Base-by-base conservation (phyloP, 2,797 vertebrate genomes). In the Tenualosa thibaudeaui region DNA sequence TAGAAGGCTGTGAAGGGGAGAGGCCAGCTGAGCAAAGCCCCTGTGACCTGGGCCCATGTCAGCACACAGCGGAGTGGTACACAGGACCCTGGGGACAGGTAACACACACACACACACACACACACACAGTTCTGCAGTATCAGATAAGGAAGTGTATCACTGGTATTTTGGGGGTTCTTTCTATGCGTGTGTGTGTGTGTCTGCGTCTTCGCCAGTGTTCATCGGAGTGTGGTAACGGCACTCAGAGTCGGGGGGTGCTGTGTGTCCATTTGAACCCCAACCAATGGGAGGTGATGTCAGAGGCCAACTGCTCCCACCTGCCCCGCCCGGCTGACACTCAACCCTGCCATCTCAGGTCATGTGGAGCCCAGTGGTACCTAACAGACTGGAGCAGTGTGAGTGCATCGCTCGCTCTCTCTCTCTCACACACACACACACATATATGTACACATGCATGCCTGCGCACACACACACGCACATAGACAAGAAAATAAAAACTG, bases 341-440 rank as follows among this genome's bases (percentile, higher is more conserved):
- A 90, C 82, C 78, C 65, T 96, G 95, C 91, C 90, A 78, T 46
- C 88, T 94, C 86, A 93, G 91, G 88, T 90, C 88, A 17, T 96
- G 95, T 62, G 93, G 93, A 2, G 89, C 92, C 82, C 93, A 93
- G 91, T 96, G 95, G 95, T 95, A 93, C 17, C 88, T 93, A 87
- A 95, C 95, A 9, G 95, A 94, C 26, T 95, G 95, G 95, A 96
- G 95, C 53, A 81, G 85, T 40, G 95, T 96, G 88, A 92, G 95
- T 92, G 81, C 15, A 1, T 15, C 10, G 17, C 51, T 1, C 10
- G 7, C 54, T 58, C 15, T 2, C 54, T 17, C 54, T 17, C 54
- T 2, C 54, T 17, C 54, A 56, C 54, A 56, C 51, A 53, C 13
- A 68, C 13, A 13, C 83, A 58, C 87, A 26, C 58, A 40, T 3